A percentile compares a stretch with the other conserved stretches of the same genome.
phyloP scores from a whole-genome alignment of 1,140 invertebrate species.

The Papilio polytes region DNA sequence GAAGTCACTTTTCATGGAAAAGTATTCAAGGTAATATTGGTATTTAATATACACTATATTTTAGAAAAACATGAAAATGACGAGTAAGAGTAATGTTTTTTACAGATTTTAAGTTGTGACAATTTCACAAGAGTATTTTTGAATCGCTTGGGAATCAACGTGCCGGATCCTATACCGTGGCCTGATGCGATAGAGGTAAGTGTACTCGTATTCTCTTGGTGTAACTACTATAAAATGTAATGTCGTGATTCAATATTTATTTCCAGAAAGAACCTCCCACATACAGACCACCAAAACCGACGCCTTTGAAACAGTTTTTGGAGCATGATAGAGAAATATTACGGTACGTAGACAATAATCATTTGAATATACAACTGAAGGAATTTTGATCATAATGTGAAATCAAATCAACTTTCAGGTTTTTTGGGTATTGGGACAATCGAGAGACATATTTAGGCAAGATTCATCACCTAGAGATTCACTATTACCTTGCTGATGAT shows the following conservation, averaged over 20 bases:
- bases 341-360: constrained; percentile 54
- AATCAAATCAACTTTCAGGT: constrained; percentile 83
- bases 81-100: neutral
- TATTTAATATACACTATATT: too few species aligned
- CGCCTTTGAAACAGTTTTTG: constrained; percentile 88
- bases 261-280: constrained; percentile 62
- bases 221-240: neutral
- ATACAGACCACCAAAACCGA: constrained; percentile 62
- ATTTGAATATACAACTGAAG: neutral
- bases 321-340: constrained; percentile 91
- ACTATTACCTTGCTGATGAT: constrained; percentile 94
- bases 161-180: constrained; percentile 88
- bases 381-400: neutral
- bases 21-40: constrained; percentile 85
- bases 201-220: constrained; percentile 40
- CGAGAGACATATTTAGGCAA: constrained; percentile 88
- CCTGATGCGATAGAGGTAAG: constrained; percentile 74
- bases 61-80: too few species aligned
- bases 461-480: constrained; percentile 89
- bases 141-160: constrained; percentile 91
- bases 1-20: constrained; percentile 91
- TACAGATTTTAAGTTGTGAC: constrained; percentile 92
- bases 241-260: too few species aligned
- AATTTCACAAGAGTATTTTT: constrained; percentile 94
- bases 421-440: constrained; percentile 96